Evolutionary conservation across 2,113 vertebrate species (phyloP), one percentile per base, ranked within the genome.

Genomic region (Scatophagus argus): DNA sequence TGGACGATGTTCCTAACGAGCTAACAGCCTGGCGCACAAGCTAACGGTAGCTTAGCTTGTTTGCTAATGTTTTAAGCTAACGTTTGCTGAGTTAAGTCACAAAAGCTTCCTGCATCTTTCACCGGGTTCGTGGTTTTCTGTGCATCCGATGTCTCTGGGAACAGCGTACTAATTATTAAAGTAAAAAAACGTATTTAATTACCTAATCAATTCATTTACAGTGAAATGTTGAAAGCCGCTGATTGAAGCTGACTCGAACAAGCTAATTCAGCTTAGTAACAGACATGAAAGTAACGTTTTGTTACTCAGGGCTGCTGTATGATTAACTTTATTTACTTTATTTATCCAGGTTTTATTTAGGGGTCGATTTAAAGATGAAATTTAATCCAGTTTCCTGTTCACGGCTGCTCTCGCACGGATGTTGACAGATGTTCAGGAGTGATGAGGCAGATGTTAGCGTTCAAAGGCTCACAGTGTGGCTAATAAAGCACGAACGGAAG

Each of bases 11-110:
- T 39, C 2, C 1, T 2, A 6, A 21, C 9, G 10, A 29, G 10
- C 1, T 0, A 17, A 14, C 19, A 27, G 49, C 36, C 17, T 0
- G 27, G 12, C 27, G 16, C 49, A 9, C 17, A 21, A 1, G 54
- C 43, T 75, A 79, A 36, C 39, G 6, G 0, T 64, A 82, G 71
- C 32, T 38, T 87, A 81, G 68, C 55, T 0, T 73, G 49, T 27
- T 29, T 49, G 78, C 82, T 90, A 86, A 84, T 17, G 12, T 10
- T 23, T 16, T 4, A 29, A 59, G 81, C 87, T 83, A 83, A 71
- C 6, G 5, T 16, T n/a, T 55, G 36, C 38, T 25, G 27, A 47
- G 12, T 47, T 19, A 46, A 64, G 25, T 36, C 39, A 71, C 13
- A 12, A n/a, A 36, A 1, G n/a, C 4, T 9, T 8, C 3, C 6